Evolutionary conservation across 2,797 vertebrate genomes (phyloP), one percentile per base, ranked within the genome.

Genomic region (Pteronotus mesoamericanus): DNA sequence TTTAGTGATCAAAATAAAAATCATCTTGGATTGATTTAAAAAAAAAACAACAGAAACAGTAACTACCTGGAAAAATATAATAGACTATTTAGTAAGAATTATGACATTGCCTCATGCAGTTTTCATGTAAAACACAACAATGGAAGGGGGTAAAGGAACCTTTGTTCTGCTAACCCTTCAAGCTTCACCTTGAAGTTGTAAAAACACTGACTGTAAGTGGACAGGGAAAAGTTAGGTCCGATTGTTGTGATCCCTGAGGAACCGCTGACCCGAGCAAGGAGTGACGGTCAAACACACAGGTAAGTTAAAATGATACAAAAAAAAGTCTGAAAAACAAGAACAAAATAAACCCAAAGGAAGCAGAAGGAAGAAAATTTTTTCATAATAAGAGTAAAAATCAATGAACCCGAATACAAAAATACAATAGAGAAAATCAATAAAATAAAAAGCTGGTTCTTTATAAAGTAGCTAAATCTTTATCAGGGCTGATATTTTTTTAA

Each of bases 281-380:
- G 7, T 48, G 57, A 51, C 0, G 74, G 9, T 22, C 42, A 71
- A 89, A 72, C n/a, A 84, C 15, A 72, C 5, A 91, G 32, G 24
- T 55, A 91, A 84, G 75, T 68, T 71, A 82, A 86, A 94, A 72
- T 51, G 34, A 86, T 80, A 44, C 32, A 55, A 77, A 89, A 95
- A 66, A 32, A 32, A 66, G 21, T 26, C 53, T 42, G 24, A 53
- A 91, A 79, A 24, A 80, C 10, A 95, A 85, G 21, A 87, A n/a
- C 32, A 90, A 87, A 92, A 89, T 57, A 93, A 86, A 71, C 53
- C 75, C 61, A 72, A 86, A 82, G 2, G 42, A 91, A 75, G 21
- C 2, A 86, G n/a, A 74, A 88, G 42, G 32, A 68, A 91, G 3
- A 87, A 69, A 57, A 68, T 80, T 15, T 37, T 29, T 26, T 59